A percentile compares a stretch with the other conserved stretches of the same genome.
phyloP scores from a whole-genome alignment of 2,113 vertebrate genomes.

The Cololabis saira region DNA sequence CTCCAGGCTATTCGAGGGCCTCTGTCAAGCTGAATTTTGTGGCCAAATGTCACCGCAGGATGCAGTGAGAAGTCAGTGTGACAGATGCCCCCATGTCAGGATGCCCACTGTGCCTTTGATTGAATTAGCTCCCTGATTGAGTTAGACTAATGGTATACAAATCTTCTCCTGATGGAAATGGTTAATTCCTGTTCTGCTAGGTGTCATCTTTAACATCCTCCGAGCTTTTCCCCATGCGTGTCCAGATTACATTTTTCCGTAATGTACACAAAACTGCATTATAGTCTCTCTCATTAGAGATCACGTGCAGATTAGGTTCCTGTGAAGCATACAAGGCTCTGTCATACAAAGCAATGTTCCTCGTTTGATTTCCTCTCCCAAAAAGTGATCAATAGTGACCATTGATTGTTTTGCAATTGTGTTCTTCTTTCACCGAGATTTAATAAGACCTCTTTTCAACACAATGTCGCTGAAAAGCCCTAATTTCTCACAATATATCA shows the following conservation, averaged over 20 bases:
- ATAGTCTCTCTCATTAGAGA: neutral
- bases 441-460: conserved; percentile 8
- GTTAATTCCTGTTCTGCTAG: conserved; percentile 53
- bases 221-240: neutral
- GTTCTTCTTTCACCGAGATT: conserved; percentile 3
- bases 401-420: conserved; percentile 21
- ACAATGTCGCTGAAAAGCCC: neutral
- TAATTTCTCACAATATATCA: neutral
- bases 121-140: conserved; percentile 69
- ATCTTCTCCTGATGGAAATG: conserved; percentile 64
- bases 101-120: conserved; percentile 67
- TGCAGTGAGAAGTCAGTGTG: conserved; percentile 64
- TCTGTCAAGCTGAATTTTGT: conserved; percentile 69
- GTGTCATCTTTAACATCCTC: conserved; percentile 53
- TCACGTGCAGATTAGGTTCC: neutral
- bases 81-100: conserved; percentile 67
- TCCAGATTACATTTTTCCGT: neutral
- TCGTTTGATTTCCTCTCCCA: conserved; percentile 14
- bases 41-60: conserved; percentile 65
- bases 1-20: conserved; percentile 50
- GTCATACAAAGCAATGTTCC: neutral
- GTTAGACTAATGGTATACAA: conserved; percentile 71
- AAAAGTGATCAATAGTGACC: conserved; percentile 14
- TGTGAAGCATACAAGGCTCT: conserved; percentile 5
- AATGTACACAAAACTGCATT: conserved; percentile 6